Conservation (phyloP, 2,888 invertebrate species). For the Steinernema hermaphroditum region DNA sequence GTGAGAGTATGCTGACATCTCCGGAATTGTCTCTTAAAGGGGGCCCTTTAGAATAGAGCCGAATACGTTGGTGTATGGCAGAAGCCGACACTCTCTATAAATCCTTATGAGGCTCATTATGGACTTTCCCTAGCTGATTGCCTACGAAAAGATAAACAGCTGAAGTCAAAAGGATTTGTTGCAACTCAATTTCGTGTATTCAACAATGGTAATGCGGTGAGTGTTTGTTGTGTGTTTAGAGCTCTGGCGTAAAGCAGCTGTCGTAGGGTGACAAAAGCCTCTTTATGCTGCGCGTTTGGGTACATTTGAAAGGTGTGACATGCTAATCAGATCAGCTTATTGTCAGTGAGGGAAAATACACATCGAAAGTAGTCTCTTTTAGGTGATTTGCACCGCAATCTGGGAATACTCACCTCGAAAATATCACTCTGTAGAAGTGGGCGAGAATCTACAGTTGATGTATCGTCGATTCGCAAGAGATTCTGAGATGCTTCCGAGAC, state of each 20-base stretch:
- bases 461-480: constrained; percentile 37
- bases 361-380: too few relatives aligned
- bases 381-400: constrained; percentile 62
- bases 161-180: constrained; percentile 52
- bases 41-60: constrained; percentile 41
- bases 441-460: constrained; percentile 54
- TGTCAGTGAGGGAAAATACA: too few relatives aligned
- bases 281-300: background rate
- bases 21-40: background rate
- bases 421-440: constrained; percentile 54
- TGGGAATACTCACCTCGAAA: constrained; percentile 62
- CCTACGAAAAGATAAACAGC: constrained; percentile 53
- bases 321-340: background rate
- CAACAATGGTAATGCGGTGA: constrained; percentile 57
- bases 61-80: constrained; percentile 63
- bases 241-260: background rate
- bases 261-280: background rate
- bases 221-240: constrained; percentile 18
- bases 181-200: constrained; percentile 61
- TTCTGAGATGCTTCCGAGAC: constrained; percentile 52
- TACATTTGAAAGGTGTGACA: background rate
- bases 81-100: constrained; percentile 49
- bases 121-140: constrained; percentile 60
- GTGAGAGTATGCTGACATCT: constrained; percentile 35
- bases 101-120: constrained; percentile 64